Conservation (phyloP, 1,140 invertebrate genomes). For the Mercenaria mercenaria region DNA sequence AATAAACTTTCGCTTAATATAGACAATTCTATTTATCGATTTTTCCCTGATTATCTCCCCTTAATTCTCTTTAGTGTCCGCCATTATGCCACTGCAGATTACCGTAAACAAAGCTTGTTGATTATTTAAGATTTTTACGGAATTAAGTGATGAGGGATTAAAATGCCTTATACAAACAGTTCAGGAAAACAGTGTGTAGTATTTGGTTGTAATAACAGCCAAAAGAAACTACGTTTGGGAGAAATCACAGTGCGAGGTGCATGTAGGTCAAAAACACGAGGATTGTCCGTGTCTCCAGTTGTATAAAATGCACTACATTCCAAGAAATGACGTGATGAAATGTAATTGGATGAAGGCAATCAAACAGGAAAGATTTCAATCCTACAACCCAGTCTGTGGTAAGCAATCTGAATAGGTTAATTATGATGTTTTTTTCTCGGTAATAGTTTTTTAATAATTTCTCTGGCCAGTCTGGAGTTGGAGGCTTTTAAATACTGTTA, state of each 20-base stretch:
- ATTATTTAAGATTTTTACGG: neutral
- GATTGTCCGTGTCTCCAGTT: constrained; percentile 6
- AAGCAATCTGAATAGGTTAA: neutral
- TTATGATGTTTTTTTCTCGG: neutral
- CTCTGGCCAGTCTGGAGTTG: neutral
- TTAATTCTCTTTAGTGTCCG: neutral
- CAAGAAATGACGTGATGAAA: neutral
- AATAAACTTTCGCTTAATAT: no score
- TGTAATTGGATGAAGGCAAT: constrained; percentile 1
- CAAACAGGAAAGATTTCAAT: constrained; percentile 26
- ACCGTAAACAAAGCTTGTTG: neutral
- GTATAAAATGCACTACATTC: constrained; percentile 16
- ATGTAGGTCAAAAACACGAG: neutral
- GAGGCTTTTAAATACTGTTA: neutral
- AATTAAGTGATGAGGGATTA: neutral
- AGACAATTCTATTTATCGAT: no score
- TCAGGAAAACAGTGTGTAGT: neutral
- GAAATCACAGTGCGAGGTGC: neutral
- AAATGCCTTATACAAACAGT: constrained; percentile 18
- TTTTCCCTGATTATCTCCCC: no score
- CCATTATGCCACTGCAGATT: neutral
- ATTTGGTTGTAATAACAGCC: constrained; percentile 12
- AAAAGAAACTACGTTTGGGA: constrained; percentile 31
- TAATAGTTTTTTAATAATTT: neutral
- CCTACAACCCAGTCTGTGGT: constrained; percentile 14